Conservation (phyloP, 2,797 vertebrate genomes). For the Sternotherus odoratus region DNA sequence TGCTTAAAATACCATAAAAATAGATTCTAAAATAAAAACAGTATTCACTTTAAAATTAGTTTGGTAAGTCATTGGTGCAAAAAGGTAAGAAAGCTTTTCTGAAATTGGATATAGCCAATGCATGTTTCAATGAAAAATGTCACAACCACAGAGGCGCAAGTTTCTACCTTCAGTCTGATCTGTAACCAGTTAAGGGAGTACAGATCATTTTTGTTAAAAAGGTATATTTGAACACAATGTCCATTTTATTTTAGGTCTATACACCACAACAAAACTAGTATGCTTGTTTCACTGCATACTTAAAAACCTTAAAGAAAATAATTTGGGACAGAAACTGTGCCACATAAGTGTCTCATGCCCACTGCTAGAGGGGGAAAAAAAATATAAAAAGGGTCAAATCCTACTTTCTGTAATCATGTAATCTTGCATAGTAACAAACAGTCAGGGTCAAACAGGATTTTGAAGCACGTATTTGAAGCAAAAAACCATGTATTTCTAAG, state of each 20-base stretch:
- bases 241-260: neutral
- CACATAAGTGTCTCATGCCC: neutral
- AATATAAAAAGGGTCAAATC: neutral
- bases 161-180: neutral
- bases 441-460: neutral
- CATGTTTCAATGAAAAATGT: neutral
- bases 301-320: neutral
- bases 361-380: neutral
- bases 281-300: neutral
- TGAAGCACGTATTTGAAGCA: neutral
- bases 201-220: neutral
- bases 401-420: neutral
- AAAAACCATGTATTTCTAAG: neutral
- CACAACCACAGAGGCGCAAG: neutral
- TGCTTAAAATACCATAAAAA: neutral
- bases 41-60: neutral
- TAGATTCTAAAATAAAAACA: neutral
- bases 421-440: constrained; percentile 24
- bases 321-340: neutral
- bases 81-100: neutral
- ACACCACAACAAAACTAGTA: neutral
- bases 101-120: neutral
- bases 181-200: neutral
- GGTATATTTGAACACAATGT: neutral
- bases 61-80: neutral